Percentiles rank a stretch among this genome's conserved stretches.
Evolutionary conservation across 2,113 vertebrate genomes (phyloP).

Genomic region (Cephalopterus ornatus): DNA sequence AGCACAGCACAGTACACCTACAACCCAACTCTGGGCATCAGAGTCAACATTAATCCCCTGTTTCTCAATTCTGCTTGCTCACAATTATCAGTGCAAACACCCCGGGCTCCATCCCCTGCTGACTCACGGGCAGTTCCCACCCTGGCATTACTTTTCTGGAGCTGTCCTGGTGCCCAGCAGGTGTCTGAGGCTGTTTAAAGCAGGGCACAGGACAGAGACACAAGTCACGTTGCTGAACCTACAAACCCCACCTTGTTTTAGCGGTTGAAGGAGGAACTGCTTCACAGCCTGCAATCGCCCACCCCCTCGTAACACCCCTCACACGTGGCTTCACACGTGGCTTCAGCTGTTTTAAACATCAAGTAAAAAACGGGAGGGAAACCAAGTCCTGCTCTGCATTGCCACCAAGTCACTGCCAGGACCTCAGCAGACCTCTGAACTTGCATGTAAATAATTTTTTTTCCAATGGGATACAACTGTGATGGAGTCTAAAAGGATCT

Average conservation of each 20-base stretch:
- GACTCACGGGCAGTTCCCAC: background rate
- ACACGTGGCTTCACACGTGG: background rate
- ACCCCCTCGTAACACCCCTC: background rate
- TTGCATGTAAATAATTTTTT: background rate
- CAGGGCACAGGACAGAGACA: background rate
- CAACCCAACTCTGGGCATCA: fast-evolving
- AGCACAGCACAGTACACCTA: background rate
- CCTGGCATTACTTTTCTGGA: background rate
- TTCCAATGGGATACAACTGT: background rate
- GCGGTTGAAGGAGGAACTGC: background rate
- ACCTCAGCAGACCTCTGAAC: background rate
- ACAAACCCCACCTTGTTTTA: background rate
- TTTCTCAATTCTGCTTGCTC: background rate
- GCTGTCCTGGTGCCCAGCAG: background rate
- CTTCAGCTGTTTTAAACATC: background rate
- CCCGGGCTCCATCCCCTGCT: background rate
- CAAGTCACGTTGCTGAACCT: fast-evolving
- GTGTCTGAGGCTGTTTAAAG: background rate
- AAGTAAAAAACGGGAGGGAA: background rate
- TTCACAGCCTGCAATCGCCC: background rate
- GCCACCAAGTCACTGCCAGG: background rate
- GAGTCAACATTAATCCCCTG: background rate
- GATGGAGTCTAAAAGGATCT: background rate
- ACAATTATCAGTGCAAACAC: background rate
- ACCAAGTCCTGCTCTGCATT: background rate